A percentile compares a stretch with the other conserved stretches of the same genome.
Evolutionary conservation across 1,140 invertebrate genomes (phyloP).

Genomic region (Drosophila rhopaloa): DNA sequence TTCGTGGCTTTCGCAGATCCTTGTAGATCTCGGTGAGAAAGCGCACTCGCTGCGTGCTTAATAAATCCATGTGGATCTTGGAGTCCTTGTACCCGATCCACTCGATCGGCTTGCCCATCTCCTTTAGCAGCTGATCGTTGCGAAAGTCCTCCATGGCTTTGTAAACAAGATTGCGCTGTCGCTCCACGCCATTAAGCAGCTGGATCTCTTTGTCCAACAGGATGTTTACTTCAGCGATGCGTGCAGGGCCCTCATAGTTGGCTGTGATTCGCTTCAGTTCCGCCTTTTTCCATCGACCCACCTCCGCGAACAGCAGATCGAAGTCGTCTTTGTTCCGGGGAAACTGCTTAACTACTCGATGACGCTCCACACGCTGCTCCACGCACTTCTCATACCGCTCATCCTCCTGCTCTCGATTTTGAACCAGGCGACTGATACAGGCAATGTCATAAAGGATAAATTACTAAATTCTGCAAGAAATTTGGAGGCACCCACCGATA

Average conservation of each 20-base stretch:
- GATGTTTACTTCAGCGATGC: constrained; percentile 86
- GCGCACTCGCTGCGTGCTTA: constrained; percentile 87
- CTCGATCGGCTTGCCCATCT: constrained; percentile 86
- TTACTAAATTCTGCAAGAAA: too few relatives aligned
- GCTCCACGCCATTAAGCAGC: constrained; percentile 86
- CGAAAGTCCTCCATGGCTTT: constrained; percentile 84
- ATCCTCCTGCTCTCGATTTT: constrained; percentile 64
- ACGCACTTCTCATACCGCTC: constrained; percentile 59
- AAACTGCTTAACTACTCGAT: constrained; percentile 85
- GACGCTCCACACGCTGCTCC: constrained; percentile 68
- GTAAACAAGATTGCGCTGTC: constrained; percentile 74
- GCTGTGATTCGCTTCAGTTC: constrained; percentile 85
- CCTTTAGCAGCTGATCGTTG: constrained; percentile 84
- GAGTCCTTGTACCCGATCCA: constrained; percentile 86
- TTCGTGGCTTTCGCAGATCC: constrained; percentile 62
- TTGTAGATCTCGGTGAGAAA: constrained; percentile 86
- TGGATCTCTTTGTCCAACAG: constrained; percentile 87
- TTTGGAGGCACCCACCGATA: constrained; percentile 63
- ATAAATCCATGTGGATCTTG: constrained; percentile 86
- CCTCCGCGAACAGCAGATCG: constrained; percentile 86
- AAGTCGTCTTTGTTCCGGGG: constrained; percentile 87
- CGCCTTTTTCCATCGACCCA: constrained; percentile 86
- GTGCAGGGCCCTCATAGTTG: constrained; percentile 85
- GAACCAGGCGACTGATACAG: constrained; percentile 56
- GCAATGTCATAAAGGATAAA: too few relatives aligned